Evolutionary conservation across 2,888 invertebrate species (phyloP), one percentile per base, ranked within the genome.

Genomic region (Dastarcus helophoroides): DNA sequence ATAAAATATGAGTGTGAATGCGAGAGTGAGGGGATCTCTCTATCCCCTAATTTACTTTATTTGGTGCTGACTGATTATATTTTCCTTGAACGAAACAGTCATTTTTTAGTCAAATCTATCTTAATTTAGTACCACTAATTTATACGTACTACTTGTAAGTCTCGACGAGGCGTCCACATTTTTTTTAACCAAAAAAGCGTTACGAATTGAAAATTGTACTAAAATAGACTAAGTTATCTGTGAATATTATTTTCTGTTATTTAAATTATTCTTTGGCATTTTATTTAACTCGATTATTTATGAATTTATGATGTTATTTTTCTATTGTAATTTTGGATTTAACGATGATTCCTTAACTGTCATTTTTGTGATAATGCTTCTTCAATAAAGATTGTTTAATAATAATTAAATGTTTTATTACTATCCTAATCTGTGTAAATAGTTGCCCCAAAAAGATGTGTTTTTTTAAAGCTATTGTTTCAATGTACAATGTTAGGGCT

Each of bases 361-460:
- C 61, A 60, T 57, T 51, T 57, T 59, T 63, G 63, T 63, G 63
- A 63, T 63, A 63, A 62, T 60, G 61, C 61, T 63, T 62, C 59
- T 56, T 58, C 56, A 60, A 60, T 61, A 61, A 62, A 60, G 48
- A 54, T 58, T 59, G 55, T 60, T 62, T 59, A 35, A 35, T 33
- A 33, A 28, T n/a, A n/a, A n/a, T n/a, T n/a, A n/a, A n/a, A n/a
- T n/a, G n/a, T n/a, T n/a, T n/a, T n/a, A n/a, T n/a, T n/a, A n/a
- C n/a, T n/a, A n/a, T n/a, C n/a, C n/a, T n/a, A n/a, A n/a, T n/a
- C n/a, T n/a, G n/a, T n/a, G n/a, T n/a, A n/a, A n/a, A n/a, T n/a
- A n/a, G n/a, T n/a, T n/a, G n/a, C n/a, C n/a, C n/a, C n/a, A n/a
- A n/a, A n/a, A n/a, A n/a, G n/a, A n/a, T n/a, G n/a, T n/a, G n/a